Base-by-base conservation (phyloP, 2,888 invertebrate genomes). In the Spatulosminthurus flaviceps region DNA sequence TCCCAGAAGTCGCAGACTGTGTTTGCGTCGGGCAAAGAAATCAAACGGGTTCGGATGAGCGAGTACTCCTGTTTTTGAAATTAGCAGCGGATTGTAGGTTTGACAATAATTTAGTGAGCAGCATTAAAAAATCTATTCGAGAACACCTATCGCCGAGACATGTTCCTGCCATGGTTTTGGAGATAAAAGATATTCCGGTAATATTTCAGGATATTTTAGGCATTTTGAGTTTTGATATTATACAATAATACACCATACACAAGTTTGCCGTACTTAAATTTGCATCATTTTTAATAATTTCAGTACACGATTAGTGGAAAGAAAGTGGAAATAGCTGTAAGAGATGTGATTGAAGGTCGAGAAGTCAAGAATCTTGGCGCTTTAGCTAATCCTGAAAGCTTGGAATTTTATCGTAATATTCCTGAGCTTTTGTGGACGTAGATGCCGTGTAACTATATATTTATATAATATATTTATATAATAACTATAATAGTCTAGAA, bases 251-350 rank as follows among this genome's bases (percentile, higher is more conserved):
- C n/a, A n/a, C n/a, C n/a, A n/a, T n/a, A n/a, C n/a, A n/a, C n/a
- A n/a, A n/a, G n/a, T n/a, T n/a, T n/a, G n/a, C n/a, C n/a, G n/a
- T n/a, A n/a, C n/a, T n/a, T n/a, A n/a, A n/a, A n/a, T n/a, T n/a
- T n/a, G n/a, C n/a, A n/a, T n/a, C n/a, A n/a, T n/a, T 43, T 43
- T 60, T 67, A 1, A 19, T 67, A 19, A 41, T 77, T 81, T 29
- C 87, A 90, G 89, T 90, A 91, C 86, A 90, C 90, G 24, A 88
- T 89, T 79, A 90, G 88, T 85, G 90, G 90, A 1, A 90, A 90
- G 86, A 91, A 91, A 84, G 90, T 91, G 34, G 90, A 90, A 86
- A 87, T 90, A 9, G 90, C 90, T 1, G 89, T 90, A 24, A 88
- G 89, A 82, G 88, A 89, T 82, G 88, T 89, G 11, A 87, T 90